Conservation (phyloP, 2,888 invertebrate species). For the Cephus nigrinus region DNA sequence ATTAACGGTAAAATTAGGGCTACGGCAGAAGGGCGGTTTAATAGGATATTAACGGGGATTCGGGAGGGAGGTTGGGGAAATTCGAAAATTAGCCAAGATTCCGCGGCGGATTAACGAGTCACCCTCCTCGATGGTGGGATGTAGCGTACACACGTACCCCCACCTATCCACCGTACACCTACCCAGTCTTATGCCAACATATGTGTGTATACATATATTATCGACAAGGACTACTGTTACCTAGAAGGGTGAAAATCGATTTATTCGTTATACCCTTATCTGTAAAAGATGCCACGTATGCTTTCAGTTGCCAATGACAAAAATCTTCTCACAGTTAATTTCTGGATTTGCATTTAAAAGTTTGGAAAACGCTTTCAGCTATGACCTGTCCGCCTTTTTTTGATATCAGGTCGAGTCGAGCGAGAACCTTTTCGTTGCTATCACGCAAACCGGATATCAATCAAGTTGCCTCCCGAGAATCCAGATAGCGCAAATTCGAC, state of each 20-base stretch:
- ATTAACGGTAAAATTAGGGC: slow-evolving; percentile 47
- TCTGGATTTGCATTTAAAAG: slow-evolving; percentile 48
- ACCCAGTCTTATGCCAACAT: too few species aligned
- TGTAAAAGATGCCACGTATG: too few species aligned
- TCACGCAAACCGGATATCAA: slow-evolving; percentile 60
- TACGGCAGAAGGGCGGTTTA: slow-evolving; percentile 43
- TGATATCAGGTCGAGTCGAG: slow-evolving; percentile 17
- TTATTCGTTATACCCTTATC: too few species aligned
- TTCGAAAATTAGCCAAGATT: slow-evolving; percentile 51
- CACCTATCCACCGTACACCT: too few species aligned
- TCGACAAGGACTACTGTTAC: too few species aligned
- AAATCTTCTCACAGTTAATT: slow-evolving; percentile 47
- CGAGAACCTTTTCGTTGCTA: slow-evolving; percentile 43
- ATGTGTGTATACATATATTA: too few species aligned
- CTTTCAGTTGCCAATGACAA: slow-evolving; percentile 2
- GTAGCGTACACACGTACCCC: too few species aligned
- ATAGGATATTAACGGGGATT: slow-evolving; percentile 58
- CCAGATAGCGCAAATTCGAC: slow-evolving; percentile 38
- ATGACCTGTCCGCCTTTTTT: neutral
- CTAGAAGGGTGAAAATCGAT: too few species aligned
- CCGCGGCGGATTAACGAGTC: slow-evolving; percentile 13
- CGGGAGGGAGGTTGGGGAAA: slow-evolving; percentile 41
- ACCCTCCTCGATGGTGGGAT: neutral
- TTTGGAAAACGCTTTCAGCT: slow-evolving; percentile 5
- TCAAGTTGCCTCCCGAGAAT: slow-evolving; percentile 42